Evolutionary conservation across 2,113 vertebrate species (phyloP), one percentile per base, ranked within the genome.

Genomic region (Neotragus moschatus): DNA sequence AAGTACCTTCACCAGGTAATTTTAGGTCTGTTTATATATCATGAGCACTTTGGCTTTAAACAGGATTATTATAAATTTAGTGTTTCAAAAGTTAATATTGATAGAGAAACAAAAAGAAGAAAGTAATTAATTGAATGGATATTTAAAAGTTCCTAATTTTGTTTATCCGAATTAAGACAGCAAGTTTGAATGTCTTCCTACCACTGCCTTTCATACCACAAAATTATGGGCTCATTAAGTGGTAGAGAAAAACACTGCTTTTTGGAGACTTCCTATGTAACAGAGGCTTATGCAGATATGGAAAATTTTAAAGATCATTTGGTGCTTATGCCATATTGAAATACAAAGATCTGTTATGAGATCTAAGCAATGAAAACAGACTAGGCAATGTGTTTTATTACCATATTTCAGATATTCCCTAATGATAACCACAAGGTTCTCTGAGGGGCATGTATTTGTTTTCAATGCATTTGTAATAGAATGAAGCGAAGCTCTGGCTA

Each of bases 1-100:
- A 97, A 97, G 49, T 94, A 85, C 66, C 88, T 92, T 85, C 84
- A 43, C 36, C 70, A 93, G 96, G 97, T 98, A 82, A 98, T 94
- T 98, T 98, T 98, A 97, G 91, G 60, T 56, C 97, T 94, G 97
- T 97, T 98, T 79, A 94, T 14, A 73, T 90, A 73, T 47, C 1
- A 23, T 33, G 75, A 36, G 3, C 7, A 49, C 6, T 85, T 84
- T 79, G 55, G 14, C 11, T 49, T 94, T 58, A 77, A 51, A 90
- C 51, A 9, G 47, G 1, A 2, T 90, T 63, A 79, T 70, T 84
- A n/a, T 51, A 12, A 70, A 95, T 75, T 94, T 85, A 47, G 28
- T 85, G 5, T 77, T 85, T 19, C 11, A 51, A 70, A 93, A 86
- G 28, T 66, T 80, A 70, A 47, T 58, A 84, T 7, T 61, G 6